Evolutionary conservation across 2,888 invertebrate species (phyloP).

Genomic region (Sarcophaga carnaria): DNA sequence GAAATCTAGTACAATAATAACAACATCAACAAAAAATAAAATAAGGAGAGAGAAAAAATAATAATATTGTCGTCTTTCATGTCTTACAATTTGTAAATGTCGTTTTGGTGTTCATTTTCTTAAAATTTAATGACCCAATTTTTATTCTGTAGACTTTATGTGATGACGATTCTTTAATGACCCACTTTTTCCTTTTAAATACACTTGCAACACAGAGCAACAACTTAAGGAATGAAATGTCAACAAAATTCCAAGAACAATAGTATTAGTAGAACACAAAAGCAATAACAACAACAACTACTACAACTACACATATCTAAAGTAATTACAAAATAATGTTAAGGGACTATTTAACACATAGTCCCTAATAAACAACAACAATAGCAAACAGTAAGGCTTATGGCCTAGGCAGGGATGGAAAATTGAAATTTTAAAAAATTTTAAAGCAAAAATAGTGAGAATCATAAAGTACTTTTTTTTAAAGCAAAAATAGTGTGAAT

Average conservation of each 20-base stretch:
- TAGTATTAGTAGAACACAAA: not conserved
- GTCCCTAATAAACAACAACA: constrained; percentile 52
- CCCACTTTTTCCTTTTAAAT: constrained; percentile 28
- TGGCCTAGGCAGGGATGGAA: too few species aligned
- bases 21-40: too few species aligned
- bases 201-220: not conserved
- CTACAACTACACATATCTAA: constrained; percentile 33
- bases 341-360: constrained; percentile 64
- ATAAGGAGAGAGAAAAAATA: not conserved
- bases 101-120: constrained; percentile 33
- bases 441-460: too few species aligned
- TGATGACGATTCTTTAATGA: constrained; percentile 43
- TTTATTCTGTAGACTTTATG: constrained; percentile 23
- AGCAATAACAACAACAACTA: not conserved
- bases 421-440: too few species aligned
- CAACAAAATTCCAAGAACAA: not conserved
- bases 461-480: too few species aligned
- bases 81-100: constrained; percentile 47
- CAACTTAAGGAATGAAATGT: not conserved
- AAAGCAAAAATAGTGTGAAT: too few species aligned
- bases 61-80: not conserved
- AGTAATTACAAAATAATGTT: constrained; percentile 68
- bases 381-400: not conserved
- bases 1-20: too few species aligned
- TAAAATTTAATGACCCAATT: constrained; percentile 25